Percentiles rank a stretch among this genome's conserved stretches.
phyloP scores from a whole-genome alignment of 1,140 invertebrate species.

The Eueides isabella region DNA sequence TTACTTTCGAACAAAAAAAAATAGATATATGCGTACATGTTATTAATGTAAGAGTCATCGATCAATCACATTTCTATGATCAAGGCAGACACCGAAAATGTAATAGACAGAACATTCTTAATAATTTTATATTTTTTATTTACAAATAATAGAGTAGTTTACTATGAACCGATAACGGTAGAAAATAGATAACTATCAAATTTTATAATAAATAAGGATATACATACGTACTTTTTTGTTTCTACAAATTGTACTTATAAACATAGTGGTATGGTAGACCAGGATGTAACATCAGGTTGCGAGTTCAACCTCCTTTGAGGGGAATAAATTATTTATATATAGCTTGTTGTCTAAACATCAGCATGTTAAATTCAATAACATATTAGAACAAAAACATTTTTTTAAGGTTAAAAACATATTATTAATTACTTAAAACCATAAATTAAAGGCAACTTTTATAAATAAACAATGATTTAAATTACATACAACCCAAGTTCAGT shows the following conservation, averaged over 20 bases:
- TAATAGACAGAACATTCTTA: neutral
- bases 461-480: neutral
- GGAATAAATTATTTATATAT: no score
- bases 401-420: neutral
- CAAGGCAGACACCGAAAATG: neutral
- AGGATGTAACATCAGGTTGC: no score
- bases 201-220: neutral
- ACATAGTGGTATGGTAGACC: no score
- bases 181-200: neutral
- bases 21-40: neutral
- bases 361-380: no score
- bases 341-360: no score
- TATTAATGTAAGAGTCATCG: slow-evolving; percentile 9
- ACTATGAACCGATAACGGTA: neutral
- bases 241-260: no score
- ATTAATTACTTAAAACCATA: neutral
- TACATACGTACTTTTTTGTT: no score
- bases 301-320: no score
- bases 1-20: neutral
- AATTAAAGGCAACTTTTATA: neutral
- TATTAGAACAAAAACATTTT: neutral
- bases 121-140: neutral
- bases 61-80: slow-evolving; percentile 13
- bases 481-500: neutral
- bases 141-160: neutral